Conservation (phyloP, 1,140 invertebrate genomes). For the Anoplolepis gracilipes region DNA sequence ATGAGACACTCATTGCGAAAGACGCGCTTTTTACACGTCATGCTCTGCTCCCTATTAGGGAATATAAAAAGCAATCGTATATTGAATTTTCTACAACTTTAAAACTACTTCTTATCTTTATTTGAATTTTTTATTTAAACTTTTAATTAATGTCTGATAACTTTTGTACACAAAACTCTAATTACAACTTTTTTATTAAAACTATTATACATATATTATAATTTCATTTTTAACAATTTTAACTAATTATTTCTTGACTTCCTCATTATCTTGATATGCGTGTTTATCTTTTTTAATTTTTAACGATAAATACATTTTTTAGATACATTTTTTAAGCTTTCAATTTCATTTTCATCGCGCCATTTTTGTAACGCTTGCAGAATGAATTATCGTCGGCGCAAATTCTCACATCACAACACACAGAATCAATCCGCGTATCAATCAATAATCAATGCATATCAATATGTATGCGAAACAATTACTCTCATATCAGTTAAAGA, state of each 20-base stretch:
- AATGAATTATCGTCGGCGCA: slow-evolving; percentile 17
- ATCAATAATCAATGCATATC: too few species aligned
- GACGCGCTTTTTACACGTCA: not conserved
- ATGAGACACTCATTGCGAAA: too few species aligned
- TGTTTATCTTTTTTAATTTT: not conserved
- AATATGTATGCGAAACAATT: slow-evolving; percentile 52
- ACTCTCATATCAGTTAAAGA: slow-evolving; percentile 53
- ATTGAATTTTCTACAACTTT: not conserved
- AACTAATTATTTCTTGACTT: not conserved
- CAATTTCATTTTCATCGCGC: not conserved
- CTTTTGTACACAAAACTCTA: not conserved
- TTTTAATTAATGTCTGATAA: slow-evolving; percentile 14
- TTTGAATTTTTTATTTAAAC: not conserved
- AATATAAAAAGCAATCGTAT: not conserved
- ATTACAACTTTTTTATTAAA: not conserved
- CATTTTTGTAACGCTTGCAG: not conserved
- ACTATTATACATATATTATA: not conserved
- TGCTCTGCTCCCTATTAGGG: not conserved
- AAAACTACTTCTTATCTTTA: not conserved
- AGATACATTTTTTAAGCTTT: not conserved
- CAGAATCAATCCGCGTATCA: not conserved
- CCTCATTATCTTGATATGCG: not conserved
- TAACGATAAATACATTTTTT: not conserved
- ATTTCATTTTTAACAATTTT: slow-evolving; percentile 8
- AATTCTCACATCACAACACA: not conserved